Evolutionary conservation across 2,888 invertebrate genomes (phyloP).

Genomic region (Leptarthrus brevirostris): DNA sequence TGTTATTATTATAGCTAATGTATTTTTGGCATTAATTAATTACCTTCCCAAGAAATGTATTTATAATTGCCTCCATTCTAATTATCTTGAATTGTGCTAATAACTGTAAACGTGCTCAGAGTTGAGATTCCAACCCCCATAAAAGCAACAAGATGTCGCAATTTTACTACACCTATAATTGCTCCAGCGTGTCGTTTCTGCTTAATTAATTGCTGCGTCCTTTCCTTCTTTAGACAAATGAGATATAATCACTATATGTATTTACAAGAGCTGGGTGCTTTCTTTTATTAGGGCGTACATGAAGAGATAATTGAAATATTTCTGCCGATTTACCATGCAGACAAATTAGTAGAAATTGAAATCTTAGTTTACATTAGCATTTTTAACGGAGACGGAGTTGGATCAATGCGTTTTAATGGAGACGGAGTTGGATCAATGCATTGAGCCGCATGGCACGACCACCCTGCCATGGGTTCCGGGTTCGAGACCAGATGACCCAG

Average conservation of each 20-base stretch:
- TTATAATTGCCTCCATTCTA: constrained; percentile 33
- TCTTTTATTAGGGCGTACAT: too few relatives aligned
- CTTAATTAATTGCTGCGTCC: constrained; percentile 40
- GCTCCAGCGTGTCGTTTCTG: constrained; percentile 38
- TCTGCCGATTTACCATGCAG: too few relatives aligned
- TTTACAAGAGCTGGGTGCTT: too few relatives aligned
- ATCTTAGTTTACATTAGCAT: too few relatives aligned
- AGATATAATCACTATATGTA: constrained; percentile 20
- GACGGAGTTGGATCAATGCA: too few relatives aligned
- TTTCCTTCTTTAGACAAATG: constrained; percentile 23
- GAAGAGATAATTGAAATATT: too few relatives aligned
- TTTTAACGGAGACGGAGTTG: too few relatives aligned
- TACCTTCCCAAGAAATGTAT: constrained; percentile 28
- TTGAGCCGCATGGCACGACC: too few relatives aligned
- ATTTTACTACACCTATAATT: constrained; percentile 44
- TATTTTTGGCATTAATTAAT: constrained; percentile 31
- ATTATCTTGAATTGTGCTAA: constrained; percentile 42
- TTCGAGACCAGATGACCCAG: too few relatives aligned
- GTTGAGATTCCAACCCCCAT: constrained; percentile 10
- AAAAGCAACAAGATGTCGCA: constrained; percentile 44
- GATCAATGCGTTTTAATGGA: too few relatives aligned
- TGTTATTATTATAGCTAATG: constrained; percentile 29
- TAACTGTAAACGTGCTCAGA: constrained; percentile 22
- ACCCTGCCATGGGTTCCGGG: too few relatives aligned
- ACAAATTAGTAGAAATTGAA: too few relatives aligned